Evolutionary conservation across 2,888 invertebrate species (phyloP).

Genomic region (Synergus gifuensis): DNA sequence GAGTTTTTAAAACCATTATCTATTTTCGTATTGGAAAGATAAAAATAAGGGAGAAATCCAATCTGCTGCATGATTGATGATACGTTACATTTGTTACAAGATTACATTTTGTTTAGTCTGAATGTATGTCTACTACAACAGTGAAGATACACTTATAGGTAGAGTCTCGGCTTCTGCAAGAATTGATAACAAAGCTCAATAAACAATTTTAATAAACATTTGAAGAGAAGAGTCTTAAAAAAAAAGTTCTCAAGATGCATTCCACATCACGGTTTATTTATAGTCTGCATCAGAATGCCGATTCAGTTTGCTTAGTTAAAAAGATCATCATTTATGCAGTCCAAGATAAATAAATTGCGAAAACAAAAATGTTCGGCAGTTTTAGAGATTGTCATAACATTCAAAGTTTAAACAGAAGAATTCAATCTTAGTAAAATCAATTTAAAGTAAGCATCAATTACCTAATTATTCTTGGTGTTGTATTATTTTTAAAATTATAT

Average conservation of each 20-base stretch:
- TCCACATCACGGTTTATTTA: neutral
- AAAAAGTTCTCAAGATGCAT: neutral
- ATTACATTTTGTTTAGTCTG: slow-evolving; percentile 2
- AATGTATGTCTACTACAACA: too few relatives aligned
- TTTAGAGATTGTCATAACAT: neutral
- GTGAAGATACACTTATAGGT: too few relatives aligned
- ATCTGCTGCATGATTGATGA: neutral
- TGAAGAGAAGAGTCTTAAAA: neutral
- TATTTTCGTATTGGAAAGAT: neutral
- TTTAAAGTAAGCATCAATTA: neutral
- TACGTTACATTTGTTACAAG: neutral
- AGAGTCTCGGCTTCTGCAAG: neutral
- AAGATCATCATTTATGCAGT: neutral
- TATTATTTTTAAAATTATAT: neutral
- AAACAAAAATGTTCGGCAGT: neutral
- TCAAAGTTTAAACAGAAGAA: neutral
- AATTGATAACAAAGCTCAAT: neutral
- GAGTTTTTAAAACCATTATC: neutral
- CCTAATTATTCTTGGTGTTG: neutral
- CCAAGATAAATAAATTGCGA: neutral
- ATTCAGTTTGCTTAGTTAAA: neutral
- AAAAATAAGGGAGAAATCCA: neutral
- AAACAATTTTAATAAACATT: too few relatives aligned
- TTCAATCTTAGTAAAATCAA: neutral
- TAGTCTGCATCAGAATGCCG: neutral